These are phyloP conservation scores for Acleris holmiana DNA, from an alignment of 2,888 invertebrate species.

Conservation along the genomic window DNA sequence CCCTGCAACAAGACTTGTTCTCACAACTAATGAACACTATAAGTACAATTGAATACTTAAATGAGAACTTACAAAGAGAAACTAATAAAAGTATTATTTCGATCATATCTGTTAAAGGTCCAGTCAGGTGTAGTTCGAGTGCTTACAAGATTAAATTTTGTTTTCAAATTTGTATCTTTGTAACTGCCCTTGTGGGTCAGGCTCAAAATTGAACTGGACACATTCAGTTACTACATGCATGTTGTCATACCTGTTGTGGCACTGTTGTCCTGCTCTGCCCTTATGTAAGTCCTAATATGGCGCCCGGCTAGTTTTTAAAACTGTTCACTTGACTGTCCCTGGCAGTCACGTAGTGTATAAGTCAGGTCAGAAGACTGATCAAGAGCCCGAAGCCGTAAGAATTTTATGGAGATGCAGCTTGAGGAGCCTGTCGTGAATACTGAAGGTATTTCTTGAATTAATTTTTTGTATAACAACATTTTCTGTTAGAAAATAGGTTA, in stretches of 20 bases:
- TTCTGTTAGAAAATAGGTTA: constrained; percentile 56
- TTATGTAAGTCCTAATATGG: constrained; percentile 67
- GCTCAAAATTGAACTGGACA: constrained; percentile 56
- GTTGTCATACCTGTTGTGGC: constrained; percentile 50
- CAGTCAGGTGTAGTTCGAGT: constrained; percentile 84
- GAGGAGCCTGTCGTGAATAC: constrained; percentile 75
- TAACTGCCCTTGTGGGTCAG: constrained; percentile 59
- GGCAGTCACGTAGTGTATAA: constrained; percentile 84
- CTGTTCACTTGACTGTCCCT: constrained; percentile 83
- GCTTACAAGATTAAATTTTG: constrained; percentile 69
- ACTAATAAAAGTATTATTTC: constrained; percentile 82
- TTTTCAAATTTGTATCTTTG: constrained; percentile 64
- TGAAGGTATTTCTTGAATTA: constrained; percentile 83
- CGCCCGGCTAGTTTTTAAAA: constrained; percentile 79
- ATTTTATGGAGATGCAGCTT: constrained; percentile 80
- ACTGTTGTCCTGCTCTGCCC: constrained; percentile 52
- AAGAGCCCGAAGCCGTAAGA: constrained; percentile 80
- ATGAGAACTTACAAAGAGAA: constrained; percentile 65
- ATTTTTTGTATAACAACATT: constrained; percentile 78
- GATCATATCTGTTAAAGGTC: constrained; percentile 85
- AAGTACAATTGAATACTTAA: constrained; percentile 66
- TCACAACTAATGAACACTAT: constrained; percentile 62
- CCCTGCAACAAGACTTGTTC: constrained; percentile 61
- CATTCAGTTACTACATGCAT: constrained; percentile 59
- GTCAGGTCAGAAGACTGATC: constrained; percentile 84